Percentiles rank a stretch among this genome's conserved stretches.
phyloP scores from a whole-genome alignment of 2,888 invertebrate species.

The Watsonalla binaria region DNA sequence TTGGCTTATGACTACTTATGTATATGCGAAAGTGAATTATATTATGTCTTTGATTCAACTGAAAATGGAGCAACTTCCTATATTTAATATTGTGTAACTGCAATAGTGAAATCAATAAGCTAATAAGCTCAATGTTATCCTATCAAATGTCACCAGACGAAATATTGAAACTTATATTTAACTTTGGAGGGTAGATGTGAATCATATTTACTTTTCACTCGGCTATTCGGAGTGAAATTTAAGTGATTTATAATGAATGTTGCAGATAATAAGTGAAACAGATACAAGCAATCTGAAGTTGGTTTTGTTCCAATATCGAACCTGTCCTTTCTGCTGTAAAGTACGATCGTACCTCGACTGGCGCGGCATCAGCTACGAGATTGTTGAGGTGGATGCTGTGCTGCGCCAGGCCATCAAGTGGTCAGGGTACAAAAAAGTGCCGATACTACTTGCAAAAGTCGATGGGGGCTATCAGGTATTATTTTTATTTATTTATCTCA shows the following conservation, averaged over 20 bases:
- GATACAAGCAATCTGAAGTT: conserved; percentile 86
- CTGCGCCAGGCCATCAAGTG: conserved; percentile 94
- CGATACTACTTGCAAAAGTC: conserved; percentile 89
- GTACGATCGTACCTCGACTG: conserved; percentile 94
- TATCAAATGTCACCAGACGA: no score
- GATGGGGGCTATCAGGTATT: conserved; percentile 84
- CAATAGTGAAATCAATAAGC: no score
- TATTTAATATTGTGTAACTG: no score
- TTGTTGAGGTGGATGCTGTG: conserved; percentile 98
- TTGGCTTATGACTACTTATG: no score
- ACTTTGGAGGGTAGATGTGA: no score
- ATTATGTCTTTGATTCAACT: no score
- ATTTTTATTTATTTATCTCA: no score
- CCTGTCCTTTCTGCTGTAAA: conserved; percentile 99
- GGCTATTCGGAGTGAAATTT: no score
- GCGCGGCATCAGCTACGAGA: conserved; percentile 94
- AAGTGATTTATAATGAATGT: conserved; percentile 20
- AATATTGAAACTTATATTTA: no score
- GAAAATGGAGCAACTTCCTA: no score
- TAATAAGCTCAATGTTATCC: no score
- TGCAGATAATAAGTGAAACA: conserved; percentile 80
- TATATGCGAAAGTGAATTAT: no score
- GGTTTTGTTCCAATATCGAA: conserved; percentile 96
- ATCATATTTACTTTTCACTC: not conserved
- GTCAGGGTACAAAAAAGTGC: conserved; percentile 97